Percentiles rank a stretch among this genome's conserved stretches.
Conservation (phyloP, 2,888 invertebrate genomes). For the Drosophila paranaensis region DNA sequence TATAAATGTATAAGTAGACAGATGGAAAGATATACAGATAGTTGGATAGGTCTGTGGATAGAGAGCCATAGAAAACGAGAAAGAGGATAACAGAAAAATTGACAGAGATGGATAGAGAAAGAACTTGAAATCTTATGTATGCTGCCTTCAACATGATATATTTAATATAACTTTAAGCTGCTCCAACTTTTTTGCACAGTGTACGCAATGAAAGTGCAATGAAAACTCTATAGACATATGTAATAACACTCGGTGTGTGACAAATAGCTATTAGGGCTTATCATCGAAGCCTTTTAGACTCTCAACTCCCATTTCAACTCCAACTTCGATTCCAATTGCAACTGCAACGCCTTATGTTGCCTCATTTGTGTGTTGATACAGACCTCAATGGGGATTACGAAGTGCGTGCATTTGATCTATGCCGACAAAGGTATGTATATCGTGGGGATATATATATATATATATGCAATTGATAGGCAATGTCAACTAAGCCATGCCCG, state of each 20-base stretch:
- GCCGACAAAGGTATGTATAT: slow-evolving; percentile 38
- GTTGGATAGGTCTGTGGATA: too few relatives aligned
- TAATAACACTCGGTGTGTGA: slow-evolving; percentile 34
- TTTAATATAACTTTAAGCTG: too few relatives aligned
- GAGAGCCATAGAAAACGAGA: too few relatives aligned
- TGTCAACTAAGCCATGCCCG: slow-evolving; percentile 60
- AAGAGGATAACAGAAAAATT: too few relatives aligned
- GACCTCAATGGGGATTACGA: slow-evolving; percentile 84
- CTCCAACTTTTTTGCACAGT: slow-evolving; percentile 1
- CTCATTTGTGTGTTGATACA: slow-evolving; percentile 69
- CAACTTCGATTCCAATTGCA: slow-evolving; percentile 28
- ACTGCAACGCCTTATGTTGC: slow-evolving; percentile 7
- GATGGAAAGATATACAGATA: too few relatives aligned
- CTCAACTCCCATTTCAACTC: slow-evolving; percentile 33
- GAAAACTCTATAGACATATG: slow-evolving; percentile 19
- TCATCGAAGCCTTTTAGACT: slow-evolving; percentile 57
- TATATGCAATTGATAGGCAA: slow-evolving; percentile 39
- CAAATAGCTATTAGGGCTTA: slow-evolving; percentile 70
- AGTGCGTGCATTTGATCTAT: slow-evolving; percentile 72
- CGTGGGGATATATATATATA: not conserved
- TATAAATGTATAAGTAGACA: not conserved
- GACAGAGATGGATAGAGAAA: too few relatives aligned
- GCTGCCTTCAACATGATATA: too few relatives aligned
- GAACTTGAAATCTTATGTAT: too few relatives aligned
- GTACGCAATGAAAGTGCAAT: slow-evolving; percentile 2